Evolutionary conservation across 2,888 invertebrate species (phyloP).

Genomic region (Linnaemya vulpina): DNA sequence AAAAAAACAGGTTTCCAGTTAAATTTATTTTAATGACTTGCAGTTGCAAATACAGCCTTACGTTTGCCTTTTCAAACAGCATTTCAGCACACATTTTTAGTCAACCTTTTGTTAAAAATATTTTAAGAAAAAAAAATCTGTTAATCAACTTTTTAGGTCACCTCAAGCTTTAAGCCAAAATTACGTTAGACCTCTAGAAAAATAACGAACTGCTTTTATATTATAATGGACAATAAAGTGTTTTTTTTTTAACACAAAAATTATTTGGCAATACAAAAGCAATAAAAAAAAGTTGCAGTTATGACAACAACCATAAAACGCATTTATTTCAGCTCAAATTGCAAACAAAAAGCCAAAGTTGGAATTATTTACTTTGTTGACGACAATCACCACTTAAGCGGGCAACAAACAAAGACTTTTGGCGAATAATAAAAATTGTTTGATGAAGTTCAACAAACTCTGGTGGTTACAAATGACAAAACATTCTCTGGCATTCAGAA

Average conservation of each 20-base stretch:
- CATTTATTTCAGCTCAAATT: conserved; percentile 32
- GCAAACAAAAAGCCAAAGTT: conserved; percentile 12
- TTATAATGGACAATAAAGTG: not conserved
- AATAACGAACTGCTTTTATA: not conserved
- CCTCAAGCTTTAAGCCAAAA: not conserved
- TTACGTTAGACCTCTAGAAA: not conserved
- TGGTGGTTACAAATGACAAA: not conserved
- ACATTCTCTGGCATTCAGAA: conserved; percentile 2
- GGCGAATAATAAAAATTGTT: not conserved
- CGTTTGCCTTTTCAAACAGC: not conserved
- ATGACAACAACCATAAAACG: not conserved
- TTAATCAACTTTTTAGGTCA: conserved; percentile 18
- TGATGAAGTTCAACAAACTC: not conserved
- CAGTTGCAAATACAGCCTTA: not conserved
- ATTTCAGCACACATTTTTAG: not conserved
- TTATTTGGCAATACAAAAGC: not conserved
- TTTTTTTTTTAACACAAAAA: not conserved
- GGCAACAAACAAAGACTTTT: not conserved
- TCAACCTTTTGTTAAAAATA: not conserved
- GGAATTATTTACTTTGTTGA: not conserved
- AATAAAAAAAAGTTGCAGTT: not conserved
- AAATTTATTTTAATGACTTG: not conserved
- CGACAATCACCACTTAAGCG: not conserved
- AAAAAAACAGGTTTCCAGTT: not conserved
- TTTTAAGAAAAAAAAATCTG: not conserved